Evolutionary conservation across 1,140 invertebrate species (phyloP).

Genomic region (Drosophila pachea): DNA sequence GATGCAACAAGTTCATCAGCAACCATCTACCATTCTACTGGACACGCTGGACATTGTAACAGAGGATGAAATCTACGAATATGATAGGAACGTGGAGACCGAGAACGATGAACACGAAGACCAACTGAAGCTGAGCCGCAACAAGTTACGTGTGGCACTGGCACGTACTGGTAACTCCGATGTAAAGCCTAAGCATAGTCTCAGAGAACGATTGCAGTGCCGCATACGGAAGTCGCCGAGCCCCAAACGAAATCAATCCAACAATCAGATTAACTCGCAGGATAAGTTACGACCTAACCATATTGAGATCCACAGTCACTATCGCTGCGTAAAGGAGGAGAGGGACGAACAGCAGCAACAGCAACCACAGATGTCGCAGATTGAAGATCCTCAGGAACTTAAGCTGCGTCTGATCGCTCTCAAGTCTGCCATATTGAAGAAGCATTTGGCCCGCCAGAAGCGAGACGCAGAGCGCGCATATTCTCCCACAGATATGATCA

Average conservation of each 20-base stretch:
- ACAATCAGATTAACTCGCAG: conserved; percentile 3
- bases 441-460: conserved; percentile 68
- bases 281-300: conserved; percentile 15
- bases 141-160: conserved; percentile 65
- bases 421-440: conserved; percentile 72
- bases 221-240: conserved; percentile 50
- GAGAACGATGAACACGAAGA: conserved; percentile 45
- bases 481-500: conserved; percentile 75
- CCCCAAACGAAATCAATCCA: conserved; percentile 8
- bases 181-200: conserved; percentile 48
- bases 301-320: conserved; percentile 16
- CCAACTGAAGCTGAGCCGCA: conserved; percentile 44
- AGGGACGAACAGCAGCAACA: conserved; percentile 13
- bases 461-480: conserved; percentile 74
- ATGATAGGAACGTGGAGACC: conserved; percentile 44
- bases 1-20: conserved; percentile 12
- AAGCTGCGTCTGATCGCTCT: conserved; percentile 70
- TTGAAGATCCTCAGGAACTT: conserved; percentile 55
- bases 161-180: conserved; percentile 41
- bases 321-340: conserved; percentile 1
- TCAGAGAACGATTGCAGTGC: conserved; percentile 48
- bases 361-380: neutral
- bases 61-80: conserved; percentile 51
- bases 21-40: conserved; percentile 22
- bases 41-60: conserved; percentile 49